Percentiles rank a stretch among this genome's conserved stretches.
These are phyloP conservation scores for Copidosoma aretas DNA, from an alignment of 2,888 invertebrate genomes.

Conservation along the genomic window DNA sequence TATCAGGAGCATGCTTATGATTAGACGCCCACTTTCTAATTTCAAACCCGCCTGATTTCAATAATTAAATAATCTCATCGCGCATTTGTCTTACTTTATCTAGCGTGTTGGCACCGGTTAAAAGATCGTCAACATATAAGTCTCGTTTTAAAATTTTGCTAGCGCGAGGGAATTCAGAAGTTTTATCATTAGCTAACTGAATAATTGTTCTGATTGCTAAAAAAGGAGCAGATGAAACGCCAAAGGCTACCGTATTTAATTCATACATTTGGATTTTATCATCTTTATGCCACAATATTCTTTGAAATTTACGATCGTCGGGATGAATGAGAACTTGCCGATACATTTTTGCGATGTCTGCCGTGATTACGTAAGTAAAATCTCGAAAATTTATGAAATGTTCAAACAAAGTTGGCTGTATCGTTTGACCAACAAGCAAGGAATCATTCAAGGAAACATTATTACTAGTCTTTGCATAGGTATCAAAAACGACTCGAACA, in stretches of 20 bases:
- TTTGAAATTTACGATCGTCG: not conserved
- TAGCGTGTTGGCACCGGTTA: not conserved
- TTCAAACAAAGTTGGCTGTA: not conserved
- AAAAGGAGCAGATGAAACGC: slow-evolving; percentile 13
- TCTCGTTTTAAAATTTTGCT: slow-evolving; percentile 5
- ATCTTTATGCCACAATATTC: not conserved
- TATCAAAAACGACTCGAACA: not conserved
- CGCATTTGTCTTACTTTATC: not conserved
- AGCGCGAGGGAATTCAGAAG: slow-evolving; percentile 16
- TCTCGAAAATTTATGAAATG: not conserved
- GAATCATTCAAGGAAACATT: not conserved
- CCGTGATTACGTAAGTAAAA: not conserved
- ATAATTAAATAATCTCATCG: not conserved
- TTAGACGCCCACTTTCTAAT: slow-evolving; percentile 8
- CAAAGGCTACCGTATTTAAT: slow-evolving; percentile 14
- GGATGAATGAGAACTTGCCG: not conserved
- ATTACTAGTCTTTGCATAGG: not conserved
- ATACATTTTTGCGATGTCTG: not conserved
- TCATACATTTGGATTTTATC: not conserved
- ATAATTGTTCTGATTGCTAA: slow-evolving; percentile 13
- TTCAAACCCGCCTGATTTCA: not conserved
- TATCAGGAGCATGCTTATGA: not conserved
- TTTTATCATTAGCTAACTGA: slow-evolving; percentile 26
- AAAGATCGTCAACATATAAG: slow-evolving; percentile 32
- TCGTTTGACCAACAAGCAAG: not conserved